Evolutionary conservation across 2,888 invertebrate species (phyloP), one percentile per base, ranked within the genome.

Genomic region (Pyrochroa serraticornis): DNA sequence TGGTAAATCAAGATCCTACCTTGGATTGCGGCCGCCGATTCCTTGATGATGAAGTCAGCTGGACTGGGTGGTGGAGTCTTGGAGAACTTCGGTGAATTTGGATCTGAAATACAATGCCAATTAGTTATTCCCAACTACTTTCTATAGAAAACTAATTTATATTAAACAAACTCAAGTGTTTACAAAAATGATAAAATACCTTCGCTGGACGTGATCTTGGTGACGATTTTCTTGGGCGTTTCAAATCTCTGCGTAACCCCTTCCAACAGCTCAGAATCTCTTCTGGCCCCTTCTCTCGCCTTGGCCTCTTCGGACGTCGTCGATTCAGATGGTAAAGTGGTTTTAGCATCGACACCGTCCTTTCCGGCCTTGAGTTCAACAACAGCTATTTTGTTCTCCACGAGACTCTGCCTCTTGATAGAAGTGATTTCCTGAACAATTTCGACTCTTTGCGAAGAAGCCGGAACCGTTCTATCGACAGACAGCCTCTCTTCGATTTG

Each of bases 401-500:
- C 78, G 48, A 79, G 64, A 68, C 76, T 89, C 80, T 89, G 89
- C 44, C 88, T 85, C 85, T 73, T 72, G 43, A 74, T 74, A 38
- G 70, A 67, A 44, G 64, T 70, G 33, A 61, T 61, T 79, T 89
- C 89, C 77, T 88, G 87, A 34, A 87, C 84, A 36, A 89, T 87
- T 81, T 90, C 89, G 68, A 85, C 87, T 69, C 89, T 86, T 72
- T 90, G 89, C 66, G 87, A 85, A 2, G 89, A 89, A 2, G 89
- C 88, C 7, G 89, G 88, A 67, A 89, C 85, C 52, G 80, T 80
- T 71, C 88, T 85, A 75, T 88, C 88, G 12, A 86, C 83, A 34
- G 88, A 89, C 31, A 90, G 77, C 48, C 90, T 86, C 74, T 89
- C 87, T 9, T 89, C 88, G 45, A 91, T 90, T 80, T 89, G 87